Percentiles rank a stretch among this genome's conserved stretches.
phyloP scores from a whole-genome alignment of 2,888 invertebrate genomes.

The Lithophane leautieri region DNA sequence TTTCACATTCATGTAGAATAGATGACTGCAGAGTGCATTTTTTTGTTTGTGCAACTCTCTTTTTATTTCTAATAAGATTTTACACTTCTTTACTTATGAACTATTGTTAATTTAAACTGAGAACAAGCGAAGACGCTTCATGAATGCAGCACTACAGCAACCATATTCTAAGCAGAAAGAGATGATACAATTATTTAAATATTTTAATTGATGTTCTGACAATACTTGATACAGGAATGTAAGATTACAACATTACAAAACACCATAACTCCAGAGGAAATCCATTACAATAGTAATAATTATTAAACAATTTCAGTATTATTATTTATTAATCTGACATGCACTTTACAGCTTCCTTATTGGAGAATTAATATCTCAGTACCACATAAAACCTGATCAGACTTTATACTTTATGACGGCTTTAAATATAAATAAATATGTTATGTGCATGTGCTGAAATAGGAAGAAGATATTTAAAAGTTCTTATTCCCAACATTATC shows the following conservation, averaged over 20 bases:
- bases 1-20: neutral
- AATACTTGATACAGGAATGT: constrained; percentile 2
- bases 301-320: constrained; percentile 37
- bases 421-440: neutral
- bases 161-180: neutral
- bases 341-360: constrained; percentile 39
- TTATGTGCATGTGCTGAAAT: neutral
- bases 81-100: neutral
- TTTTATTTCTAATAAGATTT: neutral
- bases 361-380: constrained; percentile 8
- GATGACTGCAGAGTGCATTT: neutral
- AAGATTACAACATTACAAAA: constrained; percentile 15
- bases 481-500: constrained; percentile 4
- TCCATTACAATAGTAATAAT: constrained; percentile 3
- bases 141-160: neutral
- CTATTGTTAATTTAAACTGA: neutral
- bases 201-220: neutral
- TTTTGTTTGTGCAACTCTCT: neutral
- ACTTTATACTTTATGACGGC: constrained; percentile 5
- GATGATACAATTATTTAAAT: neutral
- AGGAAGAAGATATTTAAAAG: constrained; percentile 17
- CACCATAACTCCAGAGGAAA: constrained; percentile 10
- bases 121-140: neutral
- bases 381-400: constrained; percentile 15
- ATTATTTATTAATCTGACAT: constrained; percentile 26